A percentile compares a stretch with the other conserved stretches of the same genome.
phyloP scores from a whole-genome alignment of 2,113 vertebrate species.

The Corynorhinus townsendii region DNA sequence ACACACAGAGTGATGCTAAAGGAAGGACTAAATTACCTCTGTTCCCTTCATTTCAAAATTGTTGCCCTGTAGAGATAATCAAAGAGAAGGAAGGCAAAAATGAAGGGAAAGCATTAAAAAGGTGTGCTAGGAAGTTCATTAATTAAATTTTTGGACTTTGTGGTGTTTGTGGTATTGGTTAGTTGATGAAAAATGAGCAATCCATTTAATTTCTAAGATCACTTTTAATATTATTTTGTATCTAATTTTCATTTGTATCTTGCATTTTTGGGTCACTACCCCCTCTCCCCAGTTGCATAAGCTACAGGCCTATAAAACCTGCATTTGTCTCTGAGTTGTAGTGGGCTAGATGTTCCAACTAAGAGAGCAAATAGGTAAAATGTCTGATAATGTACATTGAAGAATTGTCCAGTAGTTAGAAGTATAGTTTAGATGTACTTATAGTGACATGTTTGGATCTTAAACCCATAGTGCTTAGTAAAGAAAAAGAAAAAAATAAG shows the following conservation, averaged over 20 bases:
- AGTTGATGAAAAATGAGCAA: not conserved
- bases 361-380: not conserved
- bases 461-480: not conserved
- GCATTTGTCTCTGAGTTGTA: not conserved
- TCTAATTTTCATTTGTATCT: not conserved
- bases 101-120: not conserved
- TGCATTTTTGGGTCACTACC: not conserved
- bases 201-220: not conserved
- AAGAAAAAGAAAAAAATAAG: not conserved
- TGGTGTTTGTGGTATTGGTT: not conserved
- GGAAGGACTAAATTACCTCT: not conserved
- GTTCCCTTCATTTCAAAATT: not conserved
- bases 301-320: not conserved
- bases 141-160: not conserved
- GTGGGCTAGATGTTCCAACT: not conserved
- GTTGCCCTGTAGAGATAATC: not conserved
- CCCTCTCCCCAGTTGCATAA: not conserved
- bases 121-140: not conserved
- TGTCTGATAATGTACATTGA: not conserved
- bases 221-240: not conserved
- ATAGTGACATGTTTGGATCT: not conserved
- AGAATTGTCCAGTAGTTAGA: not conserved
- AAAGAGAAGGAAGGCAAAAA: not conserved
- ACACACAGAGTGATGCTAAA: not conserved
- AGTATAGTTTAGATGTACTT: not conserved